Evolutionary conservation across 2,888 invertebrate genomes (phyloP).

Genomic region (Parnassius smintheus): DNA sequence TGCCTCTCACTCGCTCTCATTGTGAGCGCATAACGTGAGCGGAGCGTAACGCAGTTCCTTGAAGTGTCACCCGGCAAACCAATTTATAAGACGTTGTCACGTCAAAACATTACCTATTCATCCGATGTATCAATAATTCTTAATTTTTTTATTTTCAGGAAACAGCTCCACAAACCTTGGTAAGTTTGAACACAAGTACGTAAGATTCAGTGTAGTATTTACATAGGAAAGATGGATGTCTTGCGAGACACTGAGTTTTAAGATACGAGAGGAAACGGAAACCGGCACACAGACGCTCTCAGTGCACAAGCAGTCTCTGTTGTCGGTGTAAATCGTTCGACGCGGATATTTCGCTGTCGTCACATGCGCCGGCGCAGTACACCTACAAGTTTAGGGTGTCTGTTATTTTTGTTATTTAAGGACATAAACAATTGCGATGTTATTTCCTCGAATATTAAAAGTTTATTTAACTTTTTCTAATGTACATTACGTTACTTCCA

Average conservation of each 20-base stretch:
- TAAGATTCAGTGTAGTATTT: too few relatives aligned
- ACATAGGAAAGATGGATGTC: background rate
- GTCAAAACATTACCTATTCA: too few relatives aligned
- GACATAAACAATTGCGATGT: background rate
- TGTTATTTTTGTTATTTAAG: conserved; percentile 27
- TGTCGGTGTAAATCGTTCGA: conserved; percentile 58
- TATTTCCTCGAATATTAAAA: background rate
- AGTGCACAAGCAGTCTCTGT: conserved; percentile 20
- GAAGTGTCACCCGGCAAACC: too few relatives aligned
- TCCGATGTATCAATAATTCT: background rate
- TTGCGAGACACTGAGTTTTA: background rate
- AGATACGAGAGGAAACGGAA: conserved; percentile 47
- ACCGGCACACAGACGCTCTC: conserved; percentile 30
- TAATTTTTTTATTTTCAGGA: conserved; percentile 19
- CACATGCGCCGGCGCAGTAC: conserved; percentile 40
- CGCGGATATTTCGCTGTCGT: conserved; percentile 60
- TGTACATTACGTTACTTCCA: too few relatives aligned
- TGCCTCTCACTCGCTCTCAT: too few relatives aligned
- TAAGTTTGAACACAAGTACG: conserved; percentile 5
- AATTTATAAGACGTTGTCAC: too few relatives aligned
- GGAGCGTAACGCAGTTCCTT: too few relatives aligned
- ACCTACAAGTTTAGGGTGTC: conserved; percentile 37
- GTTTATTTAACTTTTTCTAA: too few relatives aligned
- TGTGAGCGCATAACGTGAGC: too few relatives aligned
- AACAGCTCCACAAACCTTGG: background rate